These are phyloP conservation scores for Ephestia elutella DNA, from an alignment of 1,140 invertebrate species.

Conservation along the genomic window DNA sequence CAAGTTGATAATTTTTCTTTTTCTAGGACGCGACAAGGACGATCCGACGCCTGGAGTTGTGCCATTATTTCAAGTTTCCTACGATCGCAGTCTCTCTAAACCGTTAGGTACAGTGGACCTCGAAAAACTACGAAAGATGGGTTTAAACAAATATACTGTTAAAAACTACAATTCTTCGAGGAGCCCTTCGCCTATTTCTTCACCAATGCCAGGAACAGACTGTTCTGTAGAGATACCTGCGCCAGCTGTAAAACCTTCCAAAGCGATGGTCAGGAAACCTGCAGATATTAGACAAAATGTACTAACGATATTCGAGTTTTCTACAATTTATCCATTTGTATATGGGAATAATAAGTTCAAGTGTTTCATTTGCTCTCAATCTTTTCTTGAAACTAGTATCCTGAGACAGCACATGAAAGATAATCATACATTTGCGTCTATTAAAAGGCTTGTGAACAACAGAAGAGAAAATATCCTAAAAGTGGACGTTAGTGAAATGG, in stretches of 20 bases:
- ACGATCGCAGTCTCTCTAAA: slow-evolving; percentile 59
- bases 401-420: slow-evolving; percentile 52
- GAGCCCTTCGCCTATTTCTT: slow-evolving; percentile 40
- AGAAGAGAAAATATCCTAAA: slow-evolving; percentile 53
- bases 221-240: slow-evolving; percentile 4
- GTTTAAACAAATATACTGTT: background rate
- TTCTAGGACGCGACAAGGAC: slow-evolving; percentile 55
- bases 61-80: slow-evolving; percentile 64
- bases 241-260: background rate
- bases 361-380: slow-evolving; percentile 58
- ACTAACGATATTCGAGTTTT: slow-evolving; percentile 54
- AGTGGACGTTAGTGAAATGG: slow-evolving; percentile 52
- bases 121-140: slow-evolving; percentile 30
- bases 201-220: slow-evolving; percentile 6
- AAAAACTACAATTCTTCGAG: slow-evolving; percentile 31
- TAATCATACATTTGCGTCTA: slow-evolving; percentile 41
- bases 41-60: slow-evolving; percentile 71
- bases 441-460: slow-evolving; percentile 58
- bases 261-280: slow-evolving; percentile 29
- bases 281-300: slow-evolving; percentile 52
- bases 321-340: slow-evolving; percentile 59
- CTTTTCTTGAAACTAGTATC: slow-evolving; percentile 44
- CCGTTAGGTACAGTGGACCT: slow-evolving; percentile 56
- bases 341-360: slow-evolving; percentile 64
- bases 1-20: slow-evolving; percentile 41